Percentiles rank a stretch among this genome's conserved stretches.
Conservation (phyloP, 2,888 invertebrate genomes). For the Ptycholaimellus sp. region DNA sequence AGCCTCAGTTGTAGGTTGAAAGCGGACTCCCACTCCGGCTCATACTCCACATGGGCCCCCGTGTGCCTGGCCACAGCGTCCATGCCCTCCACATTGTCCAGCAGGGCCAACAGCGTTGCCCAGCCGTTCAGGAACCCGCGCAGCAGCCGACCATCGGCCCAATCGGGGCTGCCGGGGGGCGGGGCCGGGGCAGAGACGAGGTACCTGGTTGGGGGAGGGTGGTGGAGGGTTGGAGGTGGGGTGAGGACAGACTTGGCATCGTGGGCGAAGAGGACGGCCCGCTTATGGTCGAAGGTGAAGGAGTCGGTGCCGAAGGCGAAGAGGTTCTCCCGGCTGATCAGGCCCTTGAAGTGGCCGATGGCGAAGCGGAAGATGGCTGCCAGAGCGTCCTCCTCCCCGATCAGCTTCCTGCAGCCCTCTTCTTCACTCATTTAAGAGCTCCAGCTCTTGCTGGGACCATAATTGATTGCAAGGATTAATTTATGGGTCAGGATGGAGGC, state of each 20-base stretch:
- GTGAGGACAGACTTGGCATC: no score
- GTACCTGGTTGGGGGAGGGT: no score
- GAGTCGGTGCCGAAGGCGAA: slow-evolving; percentile 3
- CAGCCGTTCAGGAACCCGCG: slow-evolving; percentile 70
- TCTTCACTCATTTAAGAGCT: slow-evolving; percentile 35
- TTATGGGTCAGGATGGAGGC: slow-evolving; percentile 17
- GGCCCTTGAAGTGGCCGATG: slow-evolving; percentile 3
- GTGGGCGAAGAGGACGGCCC: no score
- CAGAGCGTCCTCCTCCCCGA: slow-evolving; percentile 65
- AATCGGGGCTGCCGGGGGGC: no score
- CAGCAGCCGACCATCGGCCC: no score
- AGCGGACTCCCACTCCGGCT: slow-evolving; percentile 96
- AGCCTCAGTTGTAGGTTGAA: slow-evolving; percentile 86
- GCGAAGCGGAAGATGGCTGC: slow-evolving; percentile 7
- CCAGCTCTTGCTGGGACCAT: no score
- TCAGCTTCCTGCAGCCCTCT: slow-evolving; percentile 39
- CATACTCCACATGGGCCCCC: slow-evolving; percentile 90
- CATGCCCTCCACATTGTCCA: slow-evolving; percentile 39
- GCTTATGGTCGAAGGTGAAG: slow-evolving; percentile 29
- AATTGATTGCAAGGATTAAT: neutral
- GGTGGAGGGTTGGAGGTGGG: no score
- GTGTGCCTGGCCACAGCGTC: slow-evolving; percentile 46
- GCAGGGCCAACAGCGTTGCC: slow-evolving; percentile 47
- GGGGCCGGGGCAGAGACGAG: no score
- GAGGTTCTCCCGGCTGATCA: slow-evolving; percentile 23